These are phyloP conservation scores for Andrena chrysosceles DNA, from an alignment of 2,888 invertebrate genomes.

Conservation along the genomic window DNA sequence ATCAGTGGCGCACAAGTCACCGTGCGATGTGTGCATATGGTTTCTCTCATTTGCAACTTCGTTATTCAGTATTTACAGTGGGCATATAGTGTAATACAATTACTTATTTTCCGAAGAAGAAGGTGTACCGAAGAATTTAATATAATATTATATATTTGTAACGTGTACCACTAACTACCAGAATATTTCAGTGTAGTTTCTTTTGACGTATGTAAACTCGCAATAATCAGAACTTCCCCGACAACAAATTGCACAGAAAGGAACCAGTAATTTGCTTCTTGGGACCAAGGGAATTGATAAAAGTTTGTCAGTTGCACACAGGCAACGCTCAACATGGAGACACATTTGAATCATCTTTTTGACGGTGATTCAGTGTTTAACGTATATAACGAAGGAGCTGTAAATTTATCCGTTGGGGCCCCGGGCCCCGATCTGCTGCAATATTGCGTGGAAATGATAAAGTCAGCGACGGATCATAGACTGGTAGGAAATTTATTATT, in stretches of 20 bases:
- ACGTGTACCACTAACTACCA: neutral
- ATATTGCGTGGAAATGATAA: conserved; percentile 85
- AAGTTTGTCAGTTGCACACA: neutral
- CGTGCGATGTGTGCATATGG: too few relatives aligned
- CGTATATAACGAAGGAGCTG: conserved; percentile 84
- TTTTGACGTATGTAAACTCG: neutral
- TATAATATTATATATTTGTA: neutral
- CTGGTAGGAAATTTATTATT: conserved; percentile 78
- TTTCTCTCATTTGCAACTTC: too few relatives aligned
- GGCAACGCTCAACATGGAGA: conserved; percentile 50
- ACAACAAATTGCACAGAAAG: neutral
- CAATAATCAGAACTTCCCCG: neutral
- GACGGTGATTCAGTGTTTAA: conserved; percentile 84
- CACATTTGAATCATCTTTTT: conserved; percentile 85
- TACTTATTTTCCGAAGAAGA: neutral
- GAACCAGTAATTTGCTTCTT: neutral
- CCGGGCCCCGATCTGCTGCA: conserved; percentile 86
- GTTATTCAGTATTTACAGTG: too few relatives aligned
- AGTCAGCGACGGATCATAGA: conserved; percentile 85
- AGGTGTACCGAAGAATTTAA: neutral
- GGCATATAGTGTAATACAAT: neutral
- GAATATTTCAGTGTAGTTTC: neutral
- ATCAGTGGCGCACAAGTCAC: neutral
- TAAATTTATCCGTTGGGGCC: conserved; percentile 86
- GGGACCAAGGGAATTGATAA: neutral